Base-by-base conservation (phyloP, 2,113 vertebrate genomes). In the Piprites chloris region DNA sequence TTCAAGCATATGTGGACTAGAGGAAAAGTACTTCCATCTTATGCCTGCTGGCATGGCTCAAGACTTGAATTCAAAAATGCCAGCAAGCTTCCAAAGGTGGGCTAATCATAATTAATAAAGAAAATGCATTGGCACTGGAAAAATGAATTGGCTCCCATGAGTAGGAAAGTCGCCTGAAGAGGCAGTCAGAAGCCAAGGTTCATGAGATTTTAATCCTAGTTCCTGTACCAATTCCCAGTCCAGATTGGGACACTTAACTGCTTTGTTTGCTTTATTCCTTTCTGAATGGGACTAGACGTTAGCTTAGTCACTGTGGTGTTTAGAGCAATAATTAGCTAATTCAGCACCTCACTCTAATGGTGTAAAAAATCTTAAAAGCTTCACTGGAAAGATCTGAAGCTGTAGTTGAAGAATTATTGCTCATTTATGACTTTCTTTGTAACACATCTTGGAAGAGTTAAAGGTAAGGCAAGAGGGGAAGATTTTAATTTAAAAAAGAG, bases 281-380 rank as follows among this genome's bases (percentile, higher is more conserved):
- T 86, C 56, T 63, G 85, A 86, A 71, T 32, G 18, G 42, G 55
- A 73, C 55, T 63, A 53, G 67, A 59, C 5, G 19, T 78, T n/a
- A 80, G 26, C 65, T 96, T 71, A 95, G 89, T 93, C 93, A 89
- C n/a, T n/a, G 39, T 19, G 47, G 35, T 75, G 82, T 72, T 88
- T 56, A 44, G 33, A n/a, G 32, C 33, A 83, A 71, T 92, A 80
- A 93, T 84, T 90, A 94, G 76, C 75, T 88, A 84, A 94, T 93
- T 96, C 76, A 81, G 73, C 86, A 72, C 39, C 68, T 93, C n/a
- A 9, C 22, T 84, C 26, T 67, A 86, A 72, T 62, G 53, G 79
- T 52, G n/a, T 82, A 61, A 90, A 83, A 83, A 85, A 50, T 74
- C 52, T 93, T 92, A 86, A 95, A 94, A 95, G 93, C 59, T 53